phyloP scores from a whole-genome alignment of 2,888 invertebrate genomes.

The Amitus sp. region DNA sequence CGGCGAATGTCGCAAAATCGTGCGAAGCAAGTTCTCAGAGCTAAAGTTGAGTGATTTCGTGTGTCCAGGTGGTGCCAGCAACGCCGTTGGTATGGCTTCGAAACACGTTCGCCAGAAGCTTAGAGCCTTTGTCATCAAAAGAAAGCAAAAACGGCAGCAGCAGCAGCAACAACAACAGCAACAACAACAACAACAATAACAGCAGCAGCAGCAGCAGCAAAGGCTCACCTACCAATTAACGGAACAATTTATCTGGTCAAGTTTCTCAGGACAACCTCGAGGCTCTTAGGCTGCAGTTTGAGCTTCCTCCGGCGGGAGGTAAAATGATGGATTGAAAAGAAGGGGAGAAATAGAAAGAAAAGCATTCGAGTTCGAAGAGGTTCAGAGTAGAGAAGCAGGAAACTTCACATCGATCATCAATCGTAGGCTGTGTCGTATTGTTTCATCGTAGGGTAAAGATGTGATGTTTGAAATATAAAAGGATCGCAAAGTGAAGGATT shows the following conservation, averaged over 20 bases:
- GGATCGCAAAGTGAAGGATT: constrained; percentile 62
- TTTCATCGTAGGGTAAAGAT: too few relatives aligned
- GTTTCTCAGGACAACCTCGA: constrained; percentile 75
- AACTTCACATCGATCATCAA: constrained; percentile 19
- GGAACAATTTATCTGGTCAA: constrained; percentile 62
- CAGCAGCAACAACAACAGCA: too few relatives aligned
- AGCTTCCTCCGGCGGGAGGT: constrained; percentile 74
- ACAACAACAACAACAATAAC: too few relatives aligned
- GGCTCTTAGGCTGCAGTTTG: constrained; percentile 75
- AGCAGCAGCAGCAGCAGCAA: constrained; percentile 58
- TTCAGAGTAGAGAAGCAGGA: constrained; percentile 31
- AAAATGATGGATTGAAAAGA: neutral
- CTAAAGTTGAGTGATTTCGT: too few relatives aligned
- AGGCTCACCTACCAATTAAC: constrained; percentile 63
- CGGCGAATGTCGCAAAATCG: too few relatives aligned
- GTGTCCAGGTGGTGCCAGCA: constrained; percentile 68
- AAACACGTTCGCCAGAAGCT: constrained; percentile 93
- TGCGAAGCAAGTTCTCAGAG: too few relatives aligned
- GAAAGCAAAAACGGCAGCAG: too few relatives aligned
- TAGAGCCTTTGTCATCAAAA: constrained; percentile 87
- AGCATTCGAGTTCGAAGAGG: constrained; percentile 32
- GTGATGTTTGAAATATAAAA: constrained; percentile 36
- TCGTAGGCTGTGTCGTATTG: neutral
- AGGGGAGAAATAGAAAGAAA: neutral
- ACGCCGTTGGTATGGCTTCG: constrained; percentile 74